A percentile compares a stretch with the other conserved stretches of the same genome.
These are phyloP conservation scores for Morone saxatilis DNA, from an alignment of 2,113 vertebrate species.

Conservation along the genomic window DNA sequence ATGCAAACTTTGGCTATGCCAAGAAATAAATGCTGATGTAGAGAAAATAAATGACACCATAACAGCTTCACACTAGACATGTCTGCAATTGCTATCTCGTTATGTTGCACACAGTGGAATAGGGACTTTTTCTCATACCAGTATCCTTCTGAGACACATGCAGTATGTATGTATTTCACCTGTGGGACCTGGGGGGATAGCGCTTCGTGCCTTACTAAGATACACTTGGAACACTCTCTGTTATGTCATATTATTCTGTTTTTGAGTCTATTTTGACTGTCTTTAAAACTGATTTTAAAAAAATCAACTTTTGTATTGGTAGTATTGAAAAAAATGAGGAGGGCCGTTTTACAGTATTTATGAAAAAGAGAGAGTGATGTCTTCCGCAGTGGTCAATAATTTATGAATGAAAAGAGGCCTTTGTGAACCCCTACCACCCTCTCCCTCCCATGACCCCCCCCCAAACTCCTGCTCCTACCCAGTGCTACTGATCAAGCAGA, in stretches of 20 bases:
- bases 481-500: conserved; percentile 87
- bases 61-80: conserved; percentile 10
- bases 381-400: conserved; percentile 76
- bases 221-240: not conserved
- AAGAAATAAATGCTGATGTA: conserved; percentile 22
- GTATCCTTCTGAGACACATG: conserved; percentile 5
- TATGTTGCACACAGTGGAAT: conserved; percentile 8
- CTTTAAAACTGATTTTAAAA: conserved; percentile 18
- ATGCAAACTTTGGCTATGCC: conserved; percentile 9
- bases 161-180: not conserved
- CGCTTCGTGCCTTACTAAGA: not conserved
- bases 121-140: not conserved
- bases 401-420: conserved; percentile 89
- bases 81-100: conserved; percentile 14
- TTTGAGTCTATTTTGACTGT: not conserved
- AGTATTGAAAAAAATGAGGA: conserved; percentile 15
- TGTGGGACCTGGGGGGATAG: not conserved
- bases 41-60: not conserved
- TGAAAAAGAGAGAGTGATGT: conserved; percentile 64
- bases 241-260: conserved; percentile 1
- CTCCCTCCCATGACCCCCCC: conserved; percentile 22
- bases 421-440: conserved; percentile 77
- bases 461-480: conserved; percentile 64
- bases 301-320: conserved; percentile 34
- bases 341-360: conserved; percentile 75